Evolutionary conservation across 2,888 invertebrate genomes (phyloP).

Genomic region (Sphinx pinastri): DNA sequence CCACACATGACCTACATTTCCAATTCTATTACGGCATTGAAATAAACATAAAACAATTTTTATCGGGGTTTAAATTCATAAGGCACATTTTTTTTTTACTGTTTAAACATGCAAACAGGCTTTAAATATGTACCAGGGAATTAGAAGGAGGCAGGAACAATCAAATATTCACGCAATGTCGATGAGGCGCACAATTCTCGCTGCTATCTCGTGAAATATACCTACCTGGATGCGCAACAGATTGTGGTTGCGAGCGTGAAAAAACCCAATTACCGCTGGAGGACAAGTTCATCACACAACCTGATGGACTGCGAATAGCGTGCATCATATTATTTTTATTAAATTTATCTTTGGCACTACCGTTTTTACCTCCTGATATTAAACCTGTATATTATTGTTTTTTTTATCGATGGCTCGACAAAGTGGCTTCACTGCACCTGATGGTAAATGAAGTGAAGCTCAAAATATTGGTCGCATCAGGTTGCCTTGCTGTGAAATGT

Average conservation of each 20-base stretch:
- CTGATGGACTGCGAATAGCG: background rate
- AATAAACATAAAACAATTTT: slow-evolving; percentile 1
- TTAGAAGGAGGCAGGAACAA: slow-evolving; percentile 50
- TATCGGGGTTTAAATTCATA: background rate
- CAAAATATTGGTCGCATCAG: too few species aligned
- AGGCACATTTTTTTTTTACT: slow-evolving; percentile 29
- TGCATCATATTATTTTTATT: slow-evolving; percentile 11
- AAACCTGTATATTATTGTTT: background rate
- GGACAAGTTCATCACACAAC: slow-evolving; percentile 16
- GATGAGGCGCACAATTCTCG: slow-evolving; percentile 20
- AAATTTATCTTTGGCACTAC: slow-evolving; percentile 5
- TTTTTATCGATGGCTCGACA: background rate
- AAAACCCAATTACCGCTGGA: slow-evolving; percentile 20
- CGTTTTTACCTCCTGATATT: background rate
- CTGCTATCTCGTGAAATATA: slow-evolving; percentile 24
- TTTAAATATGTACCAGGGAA: slow-evolving; percentile 60
- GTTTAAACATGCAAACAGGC: slow-evolving; percentile 45
- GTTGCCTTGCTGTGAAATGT: too few species aligned
- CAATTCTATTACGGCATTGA: background rate
- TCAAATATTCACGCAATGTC: slow-evolving; percentile 55
- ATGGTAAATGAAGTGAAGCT: too few species aligned
- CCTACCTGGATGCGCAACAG: slow-evolving; percentile 13
- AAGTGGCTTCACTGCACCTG: too few species aligned
- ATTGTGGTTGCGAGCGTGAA: background rate
- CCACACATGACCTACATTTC: background rate